Conservation (phyloP, 2,888 invertebrate species). For the Hyposoter didymator region DNA sequence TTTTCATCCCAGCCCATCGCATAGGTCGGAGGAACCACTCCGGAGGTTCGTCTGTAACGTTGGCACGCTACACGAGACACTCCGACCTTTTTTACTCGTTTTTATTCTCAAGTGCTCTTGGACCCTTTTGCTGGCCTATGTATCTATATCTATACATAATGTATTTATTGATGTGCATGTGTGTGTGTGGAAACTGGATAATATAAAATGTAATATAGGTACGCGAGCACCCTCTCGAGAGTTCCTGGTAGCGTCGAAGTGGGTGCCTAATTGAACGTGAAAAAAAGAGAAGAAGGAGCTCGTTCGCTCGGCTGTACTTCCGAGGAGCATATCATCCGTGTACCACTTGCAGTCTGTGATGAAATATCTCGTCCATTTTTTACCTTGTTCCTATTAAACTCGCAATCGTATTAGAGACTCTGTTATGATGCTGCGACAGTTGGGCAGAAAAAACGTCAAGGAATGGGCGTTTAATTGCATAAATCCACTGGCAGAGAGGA, state of each 20-base stretch:
- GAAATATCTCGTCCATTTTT: conserved; percentile 43
- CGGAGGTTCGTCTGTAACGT: conserved; percentile 29
- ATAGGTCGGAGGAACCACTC: conserved; percentile 22
- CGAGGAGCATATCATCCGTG: conserved; percentile 23
- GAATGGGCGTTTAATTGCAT: not conserved
- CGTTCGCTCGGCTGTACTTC: conserved; percentile 28
- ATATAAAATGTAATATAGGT: conserved; percentile 58
- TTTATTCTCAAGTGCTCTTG: conserved; percentile 64
- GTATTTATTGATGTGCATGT: not conserved
- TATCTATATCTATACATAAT: conserved; percentile 2
- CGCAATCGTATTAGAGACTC: not conserved
- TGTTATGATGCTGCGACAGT: not conserved
- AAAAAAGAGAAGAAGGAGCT: conserved; percentile 41
- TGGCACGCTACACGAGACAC: conserved; percentile 49
- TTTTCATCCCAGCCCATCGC: conserved; percentile 11
- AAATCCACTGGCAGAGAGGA: not conserved
- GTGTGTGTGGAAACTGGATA: conserved; percentile 15
- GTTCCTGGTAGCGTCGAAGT: conserved; percentile 24
- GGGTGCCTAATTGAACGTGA: conserved; percentile 46
- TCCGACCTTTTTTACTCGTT: conserved; percentile 44
- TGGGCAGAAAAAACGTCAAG: not conserved
- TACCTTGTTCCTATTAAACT: conserved; percentile 6
- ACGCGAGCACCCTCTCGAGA: conserved; percentile 41
- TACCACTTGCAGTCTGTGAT: conserved; percentile 44
- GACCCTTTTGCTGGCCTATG: conserved; percentile 51